phyloP scores from a whole-genome alignment of 2,888 invertebrate species.

The Sminthurinus aureus region DNA sequence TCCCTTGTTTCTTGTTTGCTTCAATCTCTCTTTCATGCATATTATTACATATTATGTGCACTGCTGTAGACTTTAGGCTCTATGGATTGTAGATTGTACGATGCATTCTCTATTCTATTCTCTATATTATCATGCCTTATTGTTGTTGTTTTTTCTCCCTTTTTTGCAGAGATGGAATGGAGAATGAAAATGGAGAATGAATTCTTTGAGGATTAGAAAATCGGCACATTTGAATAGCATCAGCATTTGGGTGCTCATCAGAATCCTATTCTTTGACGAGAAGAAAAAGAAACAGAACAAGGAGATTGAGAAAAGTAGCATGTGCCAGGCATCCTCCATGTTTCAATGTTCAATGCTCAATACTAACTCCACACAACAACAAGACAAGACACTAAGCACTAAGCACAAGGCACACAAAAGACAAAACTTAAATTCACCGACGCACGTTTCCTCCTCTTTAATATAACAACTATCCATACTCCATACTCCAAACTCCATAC shows the following conservation, averaged over 20 bases:
- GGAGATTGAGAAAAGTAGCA: conserved; percentile 30
- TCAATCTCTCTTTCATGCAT: background rate
- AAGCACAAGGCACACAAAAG: background rate
- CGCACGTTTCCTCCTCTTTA: conserved; percentile 4
- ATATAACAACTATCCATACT: background rate
- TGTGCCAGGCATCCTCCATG: conserved; percentile 48
- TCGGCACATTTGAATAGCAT: conserved; percentile 47
- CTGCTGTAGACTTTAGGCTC: no score
- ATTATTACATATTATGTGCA: background rate
- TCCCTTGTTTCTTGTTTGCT: conserved; percentile 11
- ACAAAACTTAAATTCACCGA: conserved; percentile 13
- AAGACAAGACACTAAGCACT: no score
- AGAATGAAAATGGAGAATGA: background rate
- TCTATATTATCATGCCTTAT: background rate
- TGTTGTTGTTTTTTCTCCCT: conserved; percentile 4
- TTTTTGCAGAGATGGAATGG: conserved; percentile 27
- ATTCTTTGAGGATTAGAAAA: conserved; percentile 42
- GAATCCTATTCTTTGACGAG: conserved; percentile 46
- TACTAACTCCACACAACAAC: background rate
- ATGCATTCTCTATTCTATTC: background rate
- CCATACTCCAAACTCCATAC: background rate
- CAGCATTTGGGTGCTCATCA: conserved; percentile 46
- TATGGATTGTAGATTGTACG: background rate
- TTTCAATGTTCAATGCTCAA: no score
- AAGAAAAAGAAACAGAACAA: conserved; percentile 17